Evolutionary conservation across 64 coral and sea anemone genomes (phyloP).

Genomic region (Montipora capricornis): DNA sequence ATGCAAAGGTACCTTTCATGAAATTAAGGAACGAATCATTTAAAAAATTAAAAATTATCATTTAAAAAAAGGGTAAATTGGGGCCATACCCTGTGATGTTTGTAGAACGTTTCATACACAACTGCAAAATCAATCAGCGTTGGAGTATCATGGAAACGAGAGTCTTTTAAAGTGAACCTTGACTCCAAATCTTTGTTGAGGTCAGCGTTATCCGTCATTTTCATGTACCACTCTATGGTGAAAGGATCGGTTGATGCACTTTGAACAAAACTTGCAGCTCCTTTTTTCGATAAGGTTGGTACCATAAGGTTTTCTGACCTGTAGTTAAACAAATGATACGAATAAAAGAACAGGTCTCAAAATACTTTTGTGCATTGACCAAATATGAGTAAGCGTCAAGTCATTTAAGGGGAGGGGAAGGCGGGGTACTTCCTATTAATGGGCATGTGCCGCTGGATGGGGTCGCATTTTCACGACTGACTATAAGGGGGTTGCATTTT

Average conservation of each 20-base stretch:
- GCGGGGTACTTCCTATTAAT: too few species aligned
- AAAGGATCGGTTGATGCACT: constrained; percentile 94
- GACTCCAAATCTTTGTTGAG: constrained; percentile 92
- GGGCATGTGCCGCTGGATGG: too few species aligned
- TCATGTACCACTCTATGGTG: constrained; percentile 99
- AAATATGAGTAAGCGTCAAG: too few species aligned
- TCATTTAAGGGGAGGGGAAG: too few species aligned
- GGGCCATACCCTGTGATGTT: constrained; percentile 79
- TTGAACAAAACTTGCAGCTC: constrained; percentile 89
- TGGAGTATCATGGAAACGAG: constrained; percentile 77
- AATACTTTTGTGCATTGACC: background rate
- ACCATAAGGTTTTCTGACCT: constrained; percentile 64
- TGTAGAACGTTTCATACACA: constrained; percentile 89
- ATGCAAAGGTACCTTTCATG: too few species aligned
- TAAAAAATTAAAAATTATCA: too few species aligned
- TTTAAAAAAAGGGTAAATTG: background rate
- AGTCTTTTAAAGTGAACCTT: constrained; percentile 87
- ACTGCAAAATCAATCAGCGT: constrained; percentile 88
- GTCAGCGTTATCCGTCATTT: constrained; percentile 96
- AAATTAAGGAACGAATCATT: too few species aligned
- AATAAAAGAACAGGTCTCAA: background rate
- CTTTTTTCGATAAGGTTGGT: constrained; percentile 81
- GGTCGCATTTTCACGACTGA: too few species aligned
- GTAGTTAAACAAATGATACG: constrained; percentile 1
- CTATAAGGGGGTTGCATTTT: too few species aligned